Conservation (phyloP, 2,113 vertebrate genomes). For the Siphamia tubifer region DNA sequence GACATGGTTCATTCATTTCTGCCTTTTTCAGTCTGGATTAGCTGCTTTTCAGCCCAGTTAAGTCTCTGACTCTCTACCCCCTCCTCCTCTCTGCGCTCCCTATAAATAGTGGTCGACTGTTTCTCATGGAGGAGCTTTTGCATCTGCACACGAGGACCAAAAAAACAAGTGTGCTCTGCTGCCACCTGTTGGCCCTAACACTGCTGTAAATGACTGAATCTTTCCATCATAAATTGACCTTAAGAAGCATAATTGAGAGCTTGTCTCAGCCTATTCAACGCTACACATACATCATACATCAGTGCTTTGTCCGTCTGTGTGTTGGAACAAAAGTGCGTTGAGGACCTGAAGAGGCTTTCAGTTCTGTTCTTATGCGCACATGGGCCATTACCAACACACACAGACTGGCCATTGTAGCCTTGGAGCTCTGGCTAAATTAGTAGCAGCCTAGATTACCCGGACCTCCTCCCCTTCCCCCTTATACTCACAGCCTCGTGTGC, state of each 20-base stretch:
- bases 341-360: neutral
- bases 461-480: neutral
- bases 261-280: neutral
- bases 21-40: neutral
- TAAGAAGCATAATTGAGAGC: too few relatives aligned
- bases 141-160: neutral
- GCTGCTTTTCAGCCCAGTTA: neutral
- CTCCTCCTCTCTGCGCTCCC: neutral
- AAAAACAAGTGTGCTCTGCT: conserved; percentile 68
- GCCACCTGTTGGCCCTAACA: conserved; percentile 81
- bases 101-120: conserved; percentile 50
- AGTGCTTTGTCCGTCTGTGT: neutral
- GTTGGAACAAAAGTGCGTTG: neutral
- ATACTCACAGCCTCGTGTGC: neutral
- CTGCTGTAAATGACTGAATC: neutral
- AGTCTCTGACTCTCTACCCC: neutral
- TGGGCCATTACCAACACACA: neutral
- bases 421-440: conserved; percentile 14
- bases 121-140: conserved; percentile 20
- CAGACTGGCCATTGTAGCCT: conserved; percentile 73
- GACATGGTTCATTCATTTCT: neutral
- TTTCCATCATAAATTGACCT: too few relatives aligned
- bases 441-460: neutral
- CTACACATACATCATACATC: neutral
- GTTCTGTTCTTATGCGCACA: neutral